Base-by-base conservation (phyloP, 2,113 vertebrate genomes). In the Piprites chloris region DNA sequence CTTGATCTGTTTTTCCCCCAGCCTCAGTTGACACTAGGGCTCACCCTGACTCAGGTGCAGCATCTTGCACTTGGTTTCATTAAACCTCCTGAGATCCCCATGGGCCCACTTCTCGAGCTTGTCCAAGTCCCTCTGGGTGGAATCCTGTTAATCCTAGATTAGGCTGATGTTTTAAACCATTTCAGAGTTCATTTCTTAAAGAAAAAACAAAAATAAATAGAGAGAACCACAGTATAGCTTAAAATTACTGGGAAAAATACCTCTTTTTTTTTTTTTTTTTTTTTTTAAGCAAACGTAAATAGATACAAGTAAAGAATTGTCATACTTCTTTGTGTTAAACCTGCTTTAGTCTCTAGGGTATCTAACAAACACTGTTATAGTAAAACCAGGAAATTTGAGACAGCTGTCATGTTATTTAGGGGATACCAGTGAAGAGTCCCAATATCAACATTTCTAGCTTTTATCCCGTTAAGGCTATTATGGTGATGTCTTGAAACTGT, bases 11-110 rank as follows among this genome's bases (percentile, higher is more conserved):
- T 42, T 56, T 32, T 32, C 21, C 20, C 32, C 33, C 67, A 44
- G 17, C 39, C 17, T 37, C 26, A 8, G 22, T 3, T 44, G 27
- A 6, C 27, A 14, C 12, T 0, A 1, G 39, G 32, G 13, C 2
- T 4, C 52, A 27, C 2, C 27, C 39, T 33, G 17, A 46, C 7
- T 22, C 68, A 46, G 27, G 10, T 28, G 10, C 26, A 83, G 16
- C 20, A 10, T 8, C 33, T 46, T 23, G 13, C 18, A 37, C 9
- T 33, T 33, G 22, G 14, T 8, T 14, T 12, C 37, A 12, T 52
- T 46, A 53, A 77, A 69, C 8, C 2, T 15, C 28, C 12, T 33
- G 27, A 27, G 4, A 13, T 15, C 52, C 23, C 27, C 33, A 6
- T 33, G 9, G 14, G 2, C 5, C 8, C 8, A 5, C 9, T 33